Conservation (phyloP, 2,888 invertebrate genomes). For the Diachrysia chrysitis region DNA sequence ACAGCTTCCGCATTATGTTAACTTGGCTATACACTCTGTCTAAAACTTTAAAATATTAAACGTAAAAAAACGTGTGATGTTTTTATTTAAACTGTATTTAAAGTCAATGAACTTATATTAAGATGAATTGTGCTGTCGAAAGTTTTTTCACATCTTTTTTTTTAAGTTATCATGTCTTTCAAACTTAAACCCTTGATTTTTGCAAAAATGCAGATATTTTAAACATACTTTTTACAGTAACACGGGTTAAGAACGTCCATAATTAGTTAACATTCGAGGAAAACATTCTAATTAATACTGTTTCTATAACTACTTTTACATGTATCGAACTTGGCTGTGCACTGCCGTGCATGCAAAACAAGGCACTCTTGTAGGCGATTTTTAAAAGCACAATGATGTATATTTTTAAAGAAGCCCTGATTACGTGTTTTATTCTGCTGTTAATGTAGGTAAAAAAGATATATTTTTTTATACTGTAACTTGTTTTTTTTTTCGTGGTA, state of each 20-base stretch:
- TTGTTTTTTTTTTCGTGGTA: neutral
- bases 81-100: no score
- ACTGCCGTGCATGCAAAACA: slow-evolving; percentile 52
- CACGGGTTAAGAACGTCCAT: neutral
- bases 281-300: slow-evolving; percentile 12
- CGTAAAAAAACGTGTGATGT: no score
- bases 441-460: no score
- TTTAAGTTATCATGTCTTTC: no score
- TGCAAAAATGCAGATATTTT: no score
- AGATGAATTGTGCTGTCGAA: no score
- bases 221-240: neutral
- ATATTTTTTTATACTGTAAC: neutral
- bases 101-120: no score
- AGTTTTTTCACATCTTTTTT: no score
- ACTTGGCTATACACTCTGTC: no score
- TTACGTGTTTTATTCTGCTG: slow-evolving; percentile 6
- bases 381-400: neutral
- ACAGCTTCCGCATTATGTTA: no score
- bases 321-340: slow-evolving; percentile 12
- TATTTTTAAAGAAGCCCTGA: slow-evolving; percentile 13
- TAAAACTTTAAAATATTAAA: no score
- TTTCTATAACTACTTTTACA: slow-evolving; percentile 11
- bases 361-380: slow-evolving; percentile 69
- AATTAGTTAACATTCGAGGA: slow-evolving; percentile 7
- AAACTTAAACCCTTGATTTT: no score